phyloP scores from a whole-genome alignment of 2,888 invertebrate genomes.

The Cheilosia grossa region DNA sequence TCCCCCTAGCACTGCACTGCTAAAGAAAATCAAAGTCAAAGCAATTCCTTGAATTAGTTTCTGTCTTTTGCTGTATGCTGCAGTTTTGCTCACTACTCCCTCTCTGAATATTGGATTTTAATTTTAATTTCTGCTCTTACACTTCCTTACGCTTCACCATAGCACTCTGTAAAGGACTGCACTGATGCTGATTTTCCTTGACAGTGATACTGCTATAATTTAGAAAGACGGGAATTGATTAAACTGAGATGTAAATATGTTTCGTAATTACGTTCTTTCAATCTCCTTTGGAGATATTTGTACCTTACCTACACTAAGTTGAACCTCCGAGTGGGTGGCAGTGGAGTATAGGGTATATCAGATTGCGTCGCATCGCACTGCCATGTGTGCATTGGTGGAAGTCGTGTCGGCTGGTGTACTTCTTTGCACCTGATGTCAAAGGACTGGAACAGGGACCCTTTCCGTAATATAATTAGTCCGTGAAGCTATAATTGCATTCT shows the following conservation, averaged over 20 bases:
- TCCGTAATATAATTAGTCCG: no score
- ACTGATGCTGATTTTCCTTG: constrained; percentile 32
- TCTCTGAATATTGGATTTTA: constrained; percentile 61
- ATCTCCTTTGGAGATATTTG: constrained; percentile 45
- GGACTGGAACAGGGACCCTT: no score
- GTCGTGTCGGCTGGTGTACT: no score
- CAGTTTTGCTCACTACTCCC: constrained; percentile 31
- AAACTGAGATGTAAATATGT: constrained; percentile 59
- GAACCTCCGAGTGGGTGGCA: neutral
- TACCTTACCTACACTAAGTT: neutral
- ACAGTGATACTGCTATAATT: constrained; percentile 64
- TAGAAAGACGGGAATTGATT: constrained; percentile 61
- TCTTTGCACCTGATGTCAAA: no score
- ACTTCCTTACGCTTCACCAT: constrained; percentile 13
- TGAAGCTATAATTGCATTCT: no score
- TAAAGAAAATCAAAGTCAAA: constrained; percentile 68
- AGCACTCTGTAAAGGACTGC: constrained; percentile 19
- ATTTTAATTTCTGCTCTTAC: constrained; percentile 59
- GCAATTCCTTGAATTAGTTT: constrained; percentile 69
- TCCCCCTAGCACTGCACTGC: constrained; percentile 19
- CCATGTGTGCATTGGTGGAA: no score
- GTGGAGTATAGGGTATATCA: neutral
- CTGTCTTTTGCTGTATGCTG: constrained; percentile 35
- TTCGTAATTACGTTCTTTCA: constrained; percentile 60
- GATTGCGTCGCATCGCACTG: no score